Percentiles rank a stretch among this genome's conserved stretches.
These are phyloP conservation scores for Myotis yumanensis DNA, from an alignment of 2,113 vertebrate genomes.

Conservation along the genomic window DNA sequence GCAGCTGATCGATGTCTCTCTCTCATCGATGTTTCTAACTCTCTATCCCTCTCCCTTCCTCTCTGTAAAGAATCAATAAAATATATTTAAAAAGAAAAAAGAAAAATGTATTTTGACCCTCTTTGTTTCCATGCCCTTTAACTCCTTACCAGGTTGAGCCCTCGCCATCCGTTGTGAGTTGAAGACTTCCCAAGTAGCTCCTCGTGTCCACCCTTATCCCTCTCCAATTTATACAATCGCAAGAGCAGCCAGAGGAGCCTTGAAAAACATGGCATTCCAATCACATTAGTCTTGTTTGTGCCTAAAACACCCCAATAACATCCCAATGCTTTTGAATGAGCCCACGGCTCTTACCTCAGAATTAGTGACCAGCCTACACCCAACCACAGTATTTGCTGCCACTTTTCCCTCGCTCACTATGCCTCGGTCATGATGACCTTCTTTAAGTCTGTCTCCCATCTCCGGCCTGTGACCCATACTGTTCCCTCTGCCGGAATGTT, in stretches of 20 bases:
- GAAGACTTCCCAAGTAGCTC: not conserved
- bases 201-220: not conserved
- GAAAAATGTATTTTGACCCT: not conserved
- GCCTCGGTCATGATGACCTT: not conserved
- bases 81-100: no score
- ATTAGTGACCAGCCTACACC: not conserved
- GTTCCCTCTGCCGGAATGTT: not conserved
- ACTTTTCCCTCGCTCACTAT: not conserved
- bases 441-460: not conserved
- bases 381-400: not conserved
- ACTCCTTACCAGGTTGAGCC: not conserved
- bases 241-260: not conserved
- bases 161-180: no score
- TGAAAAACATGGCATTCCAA: not conserved
- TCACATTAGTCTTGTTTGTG: fast-evolving
- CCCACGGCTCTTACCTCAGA: no score
- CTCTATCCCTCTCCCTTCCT: no score
- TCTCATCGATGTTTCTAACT: no score
- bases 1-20: no score
- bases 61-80: no score
- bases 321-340: not conserved
- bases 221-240: not conserved
- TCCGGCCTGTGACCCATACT: not conserved
- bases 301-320: not conserved
- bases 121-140: not conserved